Base-by-base conservation (phyloP, 1,140 invertebrate species). In the Dendroctonus ponderosae region DNA sequence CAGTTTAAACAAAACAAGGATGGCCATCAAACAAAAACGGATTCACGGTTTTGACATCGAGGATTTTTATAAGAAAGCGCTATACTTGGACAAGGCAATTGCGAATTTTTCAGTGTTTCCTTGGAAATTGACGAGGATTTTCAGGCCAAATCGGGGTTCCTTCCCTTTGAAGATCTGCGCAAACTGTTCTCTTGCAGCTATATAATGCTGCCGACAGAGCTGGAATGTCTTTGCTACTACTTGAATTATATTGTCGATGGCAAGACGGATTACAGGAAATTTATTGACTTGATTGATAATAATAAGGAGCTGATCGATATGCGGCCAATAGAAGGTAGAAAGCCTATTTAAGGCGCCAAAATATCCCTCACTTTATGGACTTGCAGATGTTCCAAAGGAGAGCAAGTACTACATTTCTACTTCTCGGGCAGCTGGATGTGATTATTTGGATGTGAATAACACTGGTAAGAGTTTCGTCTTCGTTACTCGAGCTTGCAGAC, bases 1-100 rank as follows among this genome's bases (percentile, higher is more conserved):
- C 6, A 76, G 79, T 63, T 72, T 83, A 5, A 83, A 82, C 71
- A 74, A 79, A 39, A 57, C 83, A 3, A 72, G 80, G 48, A 78
- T 76, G 67, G 69, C 66, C 65, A 74, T 82, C 57, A 79, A 78
- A 12, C 77, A 71, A 48, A 68, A 77, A 7, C 76, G 78, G 39
- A 75, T 76, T 6, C 56, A 71, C 15, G 72, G 69, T 3, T 82
- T 82, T 70, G 54, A 68, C 56, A 79, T 80, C 38, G 56, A 66
- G 2, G 72, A 74, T 5, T 78, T 82, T 57, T 81, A 81, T 60
- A 74, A 80, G 51, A 76, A 72, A 62, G 62, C 80, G 12, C 75
- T 80, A 71, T 80, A 78, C 75, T 77, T 74, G 64, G 81, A 83
- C 69, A 76, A 72, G 67, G 75, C 72, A 62, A 62, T 12, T 8